These are phyloP conservation scores for Osmerus eperlanus DNA, from an alignment of 2,113 vertebrate species.

Conservation along the genomic window DNA sequence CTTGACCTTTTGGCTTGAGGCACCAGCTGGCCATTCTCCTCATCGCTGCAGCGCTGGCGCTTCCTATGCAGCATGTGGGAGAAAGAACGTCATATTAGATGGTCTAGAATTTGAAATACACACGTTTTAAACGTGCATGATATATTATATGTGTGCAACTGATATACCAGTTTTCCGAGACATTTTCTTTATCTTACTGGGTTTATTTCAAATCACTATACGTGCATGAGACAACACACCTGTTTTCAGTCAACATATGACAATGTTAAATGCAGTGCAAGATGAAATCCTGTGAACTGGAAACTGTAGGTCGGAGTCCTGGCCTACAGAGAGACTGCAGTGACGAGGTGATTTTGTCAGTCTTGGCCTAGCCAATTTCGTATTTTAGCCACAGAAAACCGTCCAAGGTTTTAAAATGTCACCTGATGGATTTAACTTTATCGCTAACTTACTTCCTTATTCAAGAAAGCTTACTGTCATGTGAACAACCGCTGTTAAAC, in stretches of 20 bases:
- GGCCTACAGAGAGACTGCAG: background rate
- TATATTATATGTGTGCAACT: no score
- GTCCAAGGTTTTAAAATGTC: no score
- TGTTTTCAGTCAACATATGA: slow-evolving; percentile 76
- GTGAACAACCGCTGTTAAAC: no score
- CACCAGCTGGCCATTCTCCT: slow-evolving; percentile 77
- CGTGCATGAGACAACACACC: slow-evolving; percentile 42
- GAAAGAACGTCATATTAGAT: background rate
- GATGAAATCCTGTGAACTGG: background rate
- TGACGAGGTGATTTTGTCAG: background rate
- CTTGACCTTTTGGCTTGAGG: slow-evolving; percentile 83
- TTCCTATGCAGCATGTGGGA: slow-evolving; percentile 72
- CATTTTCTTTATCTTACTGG: background rate
- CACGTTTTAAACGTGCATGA: background rate
- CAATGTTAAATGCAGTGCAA: slow-evolving; percentile 9
- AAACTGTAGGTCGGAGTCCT: background rate
- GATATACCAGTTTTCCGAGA: no score
- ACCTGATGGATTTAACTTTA: no score
- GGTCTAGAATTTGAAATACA: background rate
- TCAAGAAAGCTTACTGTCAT: no score
- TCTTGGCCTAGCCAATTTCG: background rate
- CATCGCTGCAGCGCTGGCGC: slow-evolving; percentile 83
- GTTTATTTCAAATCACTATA: background rate
- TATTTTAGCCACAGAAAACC: background rate
- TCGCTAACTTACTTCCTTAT: no score